Conservation (phyloP, 2,113 vertebrate genomes). For the Pycnonotus jocosus region DNA sequence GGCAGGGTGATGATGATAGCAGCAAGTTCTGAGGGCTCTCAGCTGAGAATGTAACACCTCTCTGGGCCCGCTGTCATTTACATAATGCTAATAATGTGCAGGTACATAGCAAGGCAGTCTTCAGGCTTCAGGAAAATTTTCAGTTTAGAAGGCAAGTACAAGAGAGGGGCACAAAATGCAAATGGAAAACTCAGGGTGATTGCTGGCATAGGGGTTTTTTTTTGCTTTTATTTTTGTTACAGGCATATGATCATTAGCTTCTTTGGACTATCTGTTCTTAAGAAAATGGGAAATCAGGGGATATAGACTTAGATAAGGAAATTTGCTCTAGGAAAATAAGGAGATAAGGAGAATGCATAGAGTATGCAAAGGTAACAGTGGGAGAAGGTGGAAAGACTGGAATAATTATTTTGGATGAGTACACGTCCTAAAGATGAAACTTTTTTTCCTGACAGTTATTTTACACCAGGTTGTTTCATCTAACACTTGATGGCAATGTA, state of each 20-base stretch:
- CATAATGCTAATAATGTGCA: background rate
- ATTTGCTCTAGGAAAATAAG: background rate
- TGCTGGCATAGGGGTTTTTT: background rate
- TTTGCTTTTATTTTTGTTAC: background rate
- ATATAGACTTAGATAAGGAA: background rate
- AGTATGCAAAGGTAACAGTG: background rate
- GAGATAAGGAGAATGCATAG: background rate
- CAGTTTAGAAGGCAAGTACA: background rate
- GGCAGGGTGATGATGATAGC: background rate
- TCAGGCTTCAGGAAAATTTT: background rate
- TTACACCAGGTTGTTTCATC: background rate
- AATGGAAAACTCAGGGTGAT: background rate
- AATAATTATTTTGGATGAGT: background rate
- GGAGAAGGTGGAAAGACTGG: background rate
- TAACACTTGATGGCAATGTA: background rate
- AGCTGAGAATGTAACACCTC: background rate
- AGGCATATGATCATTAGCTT: background rate
- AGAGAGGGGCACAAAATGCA: background rate
- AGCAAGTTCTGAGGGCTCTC: background rate
- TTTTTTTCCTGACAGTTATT: background rate
- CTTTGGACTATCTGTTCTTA: background rate
- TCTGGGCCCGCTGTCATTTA: background rate
- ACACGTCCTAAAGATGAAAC: rapidly evolving
- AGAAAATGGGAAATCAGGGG: background rate
- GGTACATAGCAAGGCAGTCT: background rate